phyloP scores from a whole-genome alignment of 2,113 vertebrate species.

The Phainopepla nitens region DNA sequence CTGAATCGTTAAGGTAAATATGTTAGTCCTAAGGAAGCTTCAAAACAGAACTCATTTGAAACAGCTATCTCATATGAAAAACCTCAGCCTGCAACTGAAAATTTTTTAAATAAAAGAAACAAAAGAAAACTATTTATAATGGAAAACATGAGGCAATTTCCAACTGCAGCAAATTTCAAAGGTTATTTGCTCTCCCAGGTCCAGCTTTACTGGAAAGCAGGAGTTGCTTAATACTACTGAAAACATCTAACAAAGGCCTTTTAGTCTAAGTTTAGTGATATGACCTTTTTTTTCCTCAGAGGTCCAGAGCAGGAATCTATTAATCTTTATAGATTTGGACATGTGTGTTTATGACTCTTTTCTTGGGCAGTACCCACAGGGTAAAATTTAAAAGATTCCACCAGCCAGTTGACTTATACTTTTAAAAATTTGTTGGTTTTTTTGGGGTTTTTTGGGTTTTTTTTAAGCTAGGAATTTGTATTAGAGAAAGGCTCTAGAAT shows the following conservation, averaged over 20 bases:
- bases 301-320: background rate
- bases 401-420: background rate
- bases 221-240: constrained; percentile 15
- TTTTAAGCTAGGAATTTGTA: background rate
- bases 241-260: constrained; percentile 1
- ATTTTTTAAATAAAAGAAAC: background rate
- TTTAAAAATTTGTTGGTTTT: no score
- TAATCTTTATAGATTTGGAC: background rate
- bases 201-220: constrained; percentile 52
- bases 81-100: background rate
- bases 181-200: background rate
- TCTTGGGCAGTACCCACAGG: background rate
- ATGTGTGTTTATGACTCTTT: background rate
- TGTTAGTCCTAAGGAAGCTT: background rate
- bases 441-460: background rate
- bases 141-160: constrained; percentile 40
- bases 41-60: background rate
- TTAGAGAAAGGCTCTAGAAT: background rate
- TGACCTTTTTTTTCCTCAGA: background rate
- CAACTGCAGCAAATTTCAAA: constrained; percentile 27
- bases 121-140: constrained; percentile 25
- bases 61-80: constrained; percentile 2
- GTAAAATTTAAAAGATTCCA: background rate
- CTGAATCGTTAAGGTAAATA: background rate
- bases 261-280: background rate